Base-by-base conservation (phyloP, 2,888 invertebrate genomes). In the Shargacucullia verbasci region DNA sequence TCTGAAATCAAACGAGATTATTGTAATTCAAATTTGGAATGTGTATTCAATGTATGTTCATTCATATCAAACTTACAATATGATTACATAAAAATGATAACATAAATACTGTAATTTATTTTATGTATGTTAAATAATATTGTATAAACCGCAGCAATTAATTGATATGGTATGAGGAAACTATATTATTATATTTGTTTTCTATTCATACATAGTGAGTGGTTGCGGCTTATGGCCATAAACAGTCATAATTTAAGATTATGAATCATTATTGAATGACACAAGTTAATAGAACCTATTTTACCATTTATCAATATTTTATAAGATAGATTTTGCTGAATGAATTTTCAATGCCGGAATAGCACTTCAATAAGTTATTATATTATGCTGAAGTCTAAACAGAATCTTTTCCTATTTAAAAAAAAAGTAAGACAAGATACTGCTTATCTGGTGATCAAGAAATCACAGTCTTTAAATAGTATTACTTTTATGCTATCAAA, bases 91-190 rank as follows among this genome's bases (percentile, higher is more conserved):
- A 20, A 47, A 14, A 7, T 44, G 33, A 20, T 31, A 38, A 39
- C 15, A n/a, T 29, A 48, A 12, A 10, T 39, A 31, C 31, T 12
- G 4, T 15, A 38, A 38, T 31, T n/a, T 12, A 15, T 38, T 45
- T 45, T 14, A 8, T 2, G 5, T 14, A n/a, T 3, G 33, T 3
- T 14, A 7, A 37, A 27, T 34, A 27, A 35, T 14, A 20, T 35
- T 9, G 9, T 37, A 45, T 11, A 54, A 70, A 70, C 63, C 40
- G 13, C 70, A 69, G 2, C 25, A 54, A 48, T 69, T 46, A 46
- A 25, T 49, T 46, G 25, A 3, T 12, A 34, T 40, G 25, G 0
- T 5, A 38, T 14, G 27, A 70, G 70, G 70, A 65, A 70, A 56
- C 31, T 48, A 13, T 13, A 45, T 2, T 53, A 48, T 43, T 39